Percentiles rank a stretch among this genome's conserved stretches.
Conservation (phyloP, 1,140 invertebrate species). For the Neodiprion pinetum region DNA sequence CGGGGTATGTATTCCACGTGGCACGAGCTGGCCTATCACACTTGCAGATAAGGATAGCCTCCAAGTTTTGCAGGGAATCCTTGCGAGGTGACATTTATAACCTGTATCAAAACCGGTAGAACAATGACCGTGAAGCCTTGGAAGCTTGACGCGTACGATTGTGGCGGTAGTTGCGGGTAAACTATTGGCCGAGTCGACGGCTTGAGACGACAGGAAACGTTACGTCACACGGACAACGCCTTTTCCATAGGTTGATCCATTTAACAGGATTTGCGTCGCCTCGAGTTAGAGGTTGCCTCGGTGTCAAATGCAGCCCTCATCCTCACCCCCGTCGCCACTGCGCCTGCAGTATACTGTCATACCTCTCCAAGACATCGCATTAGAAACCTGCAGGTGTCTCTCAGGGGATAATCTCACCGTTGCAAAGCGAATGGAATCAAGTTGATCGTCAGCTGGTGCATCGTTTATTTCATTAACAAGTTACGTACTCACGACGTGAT, state of each 20-base stretch:
- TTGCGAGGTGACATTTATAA: conserved; percentile 7
- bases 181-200: not conserved
- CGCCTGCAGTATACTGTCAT: not conserved
- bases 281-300: conserved; percentile 11
- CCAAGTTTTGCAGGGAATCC: not conserved
- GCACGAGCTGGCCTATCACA: no score
- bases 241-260: conserved; percentile 3
- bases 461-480: not conserved
- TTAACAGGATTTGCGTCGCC: conserved; percentile 13
- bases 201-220: not conserved
- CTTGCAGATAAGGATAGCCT: no score
- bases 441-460: not conserved
- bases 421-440: conserved; percentile 1
- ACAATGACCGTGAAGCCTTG: conserved; percentile 12
- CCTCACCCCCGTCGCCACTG: no score
- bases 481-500: not conserved
- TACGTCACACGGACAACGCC: not conserved
- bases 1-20: no score
- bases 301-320: conserved; percentile 9
- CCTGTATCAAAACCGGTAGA: not conserved
- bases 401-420: not conserved
- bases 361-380: not conserved
- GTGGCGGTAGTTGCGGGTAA: not conserved
- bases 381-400: not conserved
- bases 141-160: conserved; percentile 10